phyloP scores from a whole-genome alignment of 2,113 vertebrate genomes.

The Dolichallabes microphthalmus region DNA sequence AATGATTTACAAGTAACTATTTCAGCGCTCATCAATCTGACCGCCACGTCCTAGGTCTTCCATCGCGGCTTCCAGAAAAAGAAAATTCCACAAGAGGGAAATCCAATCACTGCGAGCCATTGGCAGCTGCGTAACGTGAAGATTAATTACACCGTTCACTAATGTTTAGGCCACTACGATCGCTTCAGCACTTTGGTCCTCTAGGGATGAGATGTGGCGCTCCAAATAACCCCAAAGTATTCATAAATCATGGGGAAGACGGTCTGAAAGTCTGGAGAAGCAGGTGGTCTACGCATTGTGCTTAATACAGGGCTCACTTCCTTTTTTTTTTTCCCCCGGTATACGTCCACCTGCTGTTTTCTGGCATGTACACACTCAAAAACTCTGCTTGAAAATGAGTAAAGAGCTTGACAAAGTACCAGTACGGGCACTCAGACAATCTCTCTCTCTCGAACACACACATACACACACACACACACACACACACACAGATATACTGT shows the following conservation, averaged over 20 bases:
- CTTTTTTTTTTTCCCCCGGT: conserved; percentile 16
- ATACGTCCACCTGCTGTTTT: conserved; percentile 54
- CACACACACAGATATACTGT: neutral
- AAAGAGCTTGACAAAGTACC: conserved; percentile 43
- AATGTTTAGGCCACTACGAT: conserved; percentile 41
- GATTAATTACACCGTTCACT: conserved; percentile 42
- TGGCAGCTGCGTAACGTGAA: conserved; percentile 17
- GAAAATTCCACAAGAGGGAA: conserved; percentile 34
- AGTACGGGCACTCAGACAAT: neutral
- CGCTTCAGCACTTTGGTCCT: conserved; percentile 42
- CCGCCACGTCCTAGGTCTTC: conserved; percentile 10
- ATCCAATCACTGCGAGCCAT: conserved; percentile 33
- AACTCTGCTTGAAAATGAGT: conserved; percentile 45
- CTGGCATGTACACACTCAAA: conserved; percentile 43
- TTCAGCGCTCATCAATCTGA: neutral
- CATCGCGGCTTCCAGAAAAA: conserved; percentile 20
- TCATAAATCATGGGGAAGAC: conserved; percentile 41
- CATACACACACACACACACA: neutral
- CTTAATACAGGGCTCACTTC: conserved; percentile 50
- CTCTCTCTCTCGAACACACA: neutral
- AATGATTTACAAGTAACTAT: conserved; percentile 21
- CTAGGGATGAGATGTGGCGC: neutral
- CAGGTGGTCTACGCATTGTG: conserved; percentile 41
- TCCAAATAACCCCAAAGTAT: conserved; percentile 35
- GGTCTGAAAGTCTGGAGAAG: conserved; percentile 44